Conservation (phyloP, 2,113 vertebrate genomes). For the Coptodon rendalli region DNA sequence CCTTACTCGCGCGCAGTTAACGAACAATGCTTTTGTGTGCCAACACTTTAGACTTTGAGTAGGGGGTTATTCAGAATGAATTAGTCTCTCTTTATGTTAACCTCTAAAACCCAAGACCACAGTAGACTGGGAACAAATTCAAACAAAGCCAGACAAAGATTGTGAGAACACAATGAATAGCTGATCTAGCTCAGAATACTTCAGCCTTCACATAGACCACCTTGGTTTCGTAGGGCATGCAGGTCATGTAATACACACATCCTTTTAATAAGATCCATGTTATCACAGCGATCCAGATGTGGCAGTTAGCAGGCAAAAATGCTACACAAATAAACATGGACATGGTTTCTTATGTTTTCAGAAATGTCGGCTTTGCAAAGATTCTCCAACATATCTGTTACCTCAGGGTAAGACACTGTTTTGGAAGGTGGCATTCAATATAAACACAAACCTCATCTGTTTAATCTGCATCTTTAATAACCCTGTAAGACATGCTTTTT, state of each 20-base stretch:
- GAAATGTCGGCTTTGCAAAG: background rate
- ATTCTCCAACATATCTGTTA: background rate
- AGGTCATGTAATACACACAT: background rate
- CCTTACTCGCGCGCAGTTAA: background rate
- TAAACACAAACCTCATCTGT: background rate
- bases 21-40: slow-evolving; percentile 6
- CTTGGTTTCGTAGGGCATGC: background rate
- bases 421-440: background rate
- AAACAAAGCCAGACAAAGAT: background rate
- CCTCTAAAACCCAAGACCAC: background rate
- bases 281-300: background rate
- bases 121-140: background rate
- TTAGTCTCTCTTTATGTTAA: background rate
- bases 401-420: background rate
- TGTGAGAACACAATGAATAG: background rate
- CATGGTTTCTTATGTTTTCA: background rate
- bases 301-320: background rate
- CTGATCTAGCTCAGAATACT: background rate
- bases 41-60: background rate
- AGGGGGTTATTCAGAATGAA: slow-evolving; percentile 5
- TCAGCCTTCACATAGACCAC: background rate
- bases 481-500: background rate
- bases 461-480: background rate
- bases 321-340: background rate
- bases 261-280: background rate